phyloP scores from a whole-genome alignment of 2,888 invertebrate genomes.

The Leptodirus hochenwartii region DNA sequence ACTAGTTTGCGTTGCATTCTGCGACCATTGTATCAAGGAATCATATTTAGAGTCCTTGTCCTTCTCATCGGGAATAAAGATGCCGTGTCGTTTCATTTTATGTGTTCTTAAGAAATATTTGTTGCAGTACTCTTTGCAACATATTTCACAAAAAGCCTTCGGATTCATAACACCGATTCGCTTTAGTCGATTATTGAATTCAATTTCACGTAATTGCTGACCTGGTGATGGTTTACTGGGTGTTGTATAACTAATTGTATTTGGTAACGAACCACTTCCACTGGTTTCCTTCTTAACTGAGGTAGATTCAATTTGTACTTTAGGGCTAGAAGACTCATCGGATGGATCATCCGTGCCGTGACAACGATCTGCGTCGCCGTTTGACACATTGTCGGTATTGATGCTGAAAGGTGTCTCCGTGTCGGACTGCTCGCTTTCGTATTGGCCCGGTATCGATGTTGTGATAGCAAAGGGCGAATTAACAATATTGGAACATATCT shows the following conservation, averaged over 20 bases:
- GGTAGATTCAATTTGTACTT: constrained; percentile 23
- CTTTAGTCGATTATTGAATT: constrained; percentile 55
- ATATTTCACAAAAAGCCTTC: constrained; percentile 85
- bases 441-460: constrained; percentile 1
- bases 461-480: constrained; percentile 4
- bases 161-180: constrained; percentile 67
- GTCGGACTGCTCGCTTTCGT: constrained; percentile 1
- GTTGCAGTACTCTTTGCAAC: constrained; percentile 85
- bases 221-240: constrained; percentile 23
- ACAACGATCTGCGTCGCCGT: constrained; percentile 28
- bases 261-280: no score
- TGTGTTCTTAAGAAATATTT: constrained; percentile 85
- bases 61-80: constrained; percentile 43
- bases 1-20: constrained; percentile 38
- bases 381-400: constrained; percentile 32
- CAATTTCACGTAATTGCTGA: constrained; percentile 40
- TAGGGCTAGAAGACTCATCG: constrained; percentile 23
- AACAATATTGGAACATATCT: constrained; percentile 42
- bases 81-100: constrained; percentile 84
- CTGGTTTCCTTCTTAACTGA: constrained; percentile 23
- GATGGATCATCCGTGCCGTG: constrained; percentile 5
- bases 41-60: constrained; percentile 23
- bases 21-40: constrained; percentile 29
- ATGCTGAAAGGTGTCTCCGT: constrained; percentile 4
- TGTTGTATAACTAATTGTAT: constrained; percentile 22